Evolutionary conservation across 1,140 invertebrate species (phyloP).

Genomic region (Augochlora pura): DNA sequence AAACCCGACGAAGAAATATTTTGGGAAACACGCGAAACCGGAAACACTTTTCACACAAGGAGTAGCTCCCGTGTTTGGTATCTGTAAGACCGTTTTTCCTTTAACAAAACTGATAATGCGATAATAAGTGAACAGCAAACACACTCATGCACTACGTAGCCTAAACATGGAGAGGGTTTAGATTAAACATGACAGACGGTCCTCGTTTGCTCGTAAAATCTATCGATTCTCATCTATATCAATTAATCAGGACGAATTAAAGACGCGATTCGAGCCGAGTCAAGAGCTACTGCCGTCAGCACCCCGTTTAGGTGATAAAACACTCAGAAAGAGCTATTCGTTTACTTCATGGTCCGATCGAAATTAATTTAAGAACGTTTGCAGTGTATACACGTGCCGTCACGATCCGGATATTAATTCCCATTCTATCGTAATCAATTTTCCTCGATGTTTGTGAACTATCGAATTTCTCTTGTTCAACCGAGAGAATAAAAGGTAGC

Average conservation of each 20-base stretch:
- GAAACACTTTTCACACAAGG: no score
- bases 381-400: slow-evolving; percentile 44
- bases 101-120: no score
- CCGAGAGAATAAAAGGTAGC: neutral
- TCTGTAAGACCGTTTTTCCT: no score
- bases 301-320: neutral
- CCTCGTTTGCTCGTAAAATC: neutral
- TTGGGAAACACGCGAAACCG: no score
- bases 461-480: slow-evolving; percentile 49
- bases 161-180: neutral
- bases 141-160: neutral
- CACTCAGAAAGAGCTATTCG: neutral
- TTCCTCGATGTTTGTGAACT: slow-evolving; percentile 56
- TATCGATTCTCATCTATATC: neutral
- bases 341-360: slow-evolving; percentile 36
- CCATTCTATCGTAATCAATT: slow-evolving; percentile 51
- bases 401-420: slow-evolving; percentile 68
- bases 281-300: neutral
- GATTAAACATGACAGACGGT: neutral
- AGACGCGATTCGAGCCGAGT: neutral
- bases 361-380: slow-evolving; percentile 60
- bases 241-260: slow-evolving; percentile 10
- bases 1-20: no score
- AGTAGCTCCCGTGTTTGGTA: no score
- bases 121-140: no score